Evolutionary conservation across 2,113 vertebrate species (phyloP).

Genomic region (Scopus umbretta): DNA sequence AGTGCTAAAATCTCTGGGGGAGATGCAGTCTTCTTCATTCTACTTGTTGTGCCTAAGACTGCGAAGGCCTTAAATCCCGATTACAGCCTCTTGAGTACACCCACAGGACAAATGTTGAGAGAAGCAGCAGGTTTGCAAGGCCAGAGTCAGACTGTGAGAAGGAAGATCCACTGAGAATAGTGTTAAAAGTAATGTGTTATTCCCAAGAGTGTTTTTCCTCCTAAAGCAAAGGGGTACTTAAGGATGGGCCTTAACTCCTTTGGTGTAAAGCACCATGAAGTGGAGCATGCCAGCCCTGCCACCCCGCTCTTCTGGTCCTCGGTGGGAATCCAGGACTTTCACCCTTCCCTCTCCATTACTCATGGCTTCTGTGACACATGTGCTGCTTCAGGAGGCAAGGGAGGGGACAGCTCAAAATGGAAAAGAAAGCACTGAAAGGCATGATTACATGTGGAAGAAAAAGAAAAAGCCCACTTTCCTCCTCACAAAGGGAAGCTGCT

Average conservation of each 20-base stretch:
- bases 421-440: not conserved
- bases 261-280: not conserved
- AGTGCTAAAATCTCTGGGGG: not conserved
- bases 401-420: not conserved
- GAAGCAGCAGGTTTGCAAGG: not conserved
- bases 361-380: not conserved
- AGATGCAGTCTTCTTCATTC: not conserved
- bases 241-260: not conserved
- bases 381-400: not conserved
- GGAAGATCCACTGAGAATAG: not conserved
- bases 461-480: slow-evolving; percentile 9
- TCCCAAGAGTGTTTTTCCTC: not conserved
- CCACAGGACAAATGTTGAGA: not conserved
- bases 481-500: slow-evolving; percentile 10
- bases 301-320: not conserved
- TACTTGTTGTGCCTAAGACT: not conserved
- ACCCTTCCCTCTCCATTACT: not conserved
- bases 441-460: not conserved
- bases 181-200: not conserved
- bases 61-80: not conserved
- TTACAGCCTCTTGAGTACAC: not conserved
- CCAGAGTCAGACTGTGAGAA: not conserved
- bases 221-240: not conserved
- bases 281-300: not conserved
- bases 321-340: not conserved